Conservation (phyloP, 2,888 invertebrate species). For the Lamproptera curius region DNA sequence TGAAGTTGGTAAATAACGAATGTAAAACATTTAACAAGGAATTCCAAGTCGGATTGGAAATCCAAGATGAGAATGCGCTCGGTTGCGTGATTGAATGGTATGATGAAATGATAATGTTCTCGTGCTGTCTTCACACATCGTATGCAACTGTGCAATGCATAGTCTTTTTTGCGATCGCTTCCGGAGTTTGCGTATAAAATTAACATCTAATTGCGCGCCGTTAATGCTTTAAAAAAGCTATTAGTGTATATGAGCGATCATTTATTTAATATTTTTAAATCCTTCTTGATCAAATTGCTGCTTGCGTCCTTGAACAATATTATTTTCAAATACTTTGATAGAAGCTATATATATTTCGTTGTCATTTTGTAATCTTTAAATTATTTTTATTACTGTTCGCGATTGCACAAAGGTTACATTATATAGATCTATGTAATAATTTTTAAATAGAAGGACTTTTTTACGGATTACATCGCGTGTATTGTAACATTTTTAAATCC, state of each 20-base stretch:
- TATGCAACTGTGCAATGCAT: not conserved
- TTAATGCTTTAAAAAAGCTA: not conserved
- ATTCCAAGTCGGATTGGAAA: constrained; percentile 2
- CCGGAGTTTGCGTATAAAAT: not conserved
- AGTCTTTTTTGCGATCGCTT: not conserved
- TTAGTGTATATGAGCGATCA: not conserved
- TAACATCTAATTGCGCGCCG: not conserved
- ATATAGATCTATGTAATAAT: too few species aligned
- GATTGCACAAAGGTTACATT: too few species aligned
- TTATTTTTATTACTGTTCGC: too few species aligned
- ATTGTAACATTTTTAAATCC: too few species aligned
- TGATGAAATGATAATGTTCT: not conserved
- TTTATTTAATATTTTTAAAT: too few species aligned
- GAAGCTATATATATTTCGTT: too few species aligned
- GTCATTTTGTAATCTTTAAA: too few species aligned
- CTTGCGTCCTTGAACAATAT: too few species aligned
- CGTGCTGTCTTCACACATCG: not conserved
- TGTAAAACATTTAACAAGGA: not conserved
- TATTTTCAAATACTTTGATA: too few species aligned
- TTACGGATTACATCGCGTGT: too few species aligned
- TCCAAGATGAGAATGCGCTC: not conserved
- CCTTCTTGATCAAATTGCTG: too few species aligned
- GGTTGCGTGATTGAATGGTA: not conserved
- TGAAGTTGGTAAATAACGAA: not conserved
- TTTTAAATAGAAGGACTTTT: too few species aligned